Evolutionary conservation across 1,140 invertebrate genomes (phyloP).

Genomic region (Drosophila nigromelanica): DNA sequence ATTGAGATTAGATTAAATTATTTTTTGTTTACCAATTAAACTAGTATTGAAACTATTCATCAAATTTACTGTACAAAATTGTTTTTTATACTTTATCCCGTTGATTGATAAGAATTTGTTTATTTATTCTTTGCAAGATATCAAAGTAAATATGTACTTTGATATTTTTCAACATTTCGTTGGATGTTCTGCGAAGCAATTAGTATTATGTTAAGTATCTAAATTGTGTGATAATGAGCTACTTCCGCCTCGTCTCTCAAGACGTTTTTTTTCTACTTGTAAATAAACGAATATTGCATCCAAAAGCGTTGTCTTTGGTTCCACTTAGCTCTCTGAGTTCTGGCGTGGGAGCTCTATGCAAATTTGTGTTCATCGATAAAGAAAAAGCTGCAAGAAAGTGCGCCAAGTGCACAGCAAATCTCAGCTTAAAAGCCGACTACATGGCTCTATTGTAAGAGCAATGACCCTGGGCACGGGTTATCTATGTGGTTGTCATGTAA

Average conservation of each 20-base stretch:
- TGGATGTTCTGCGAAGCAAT: slow-evolving; percentile 37
- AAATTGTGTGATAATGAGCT: slow-evolving; percentile 63
- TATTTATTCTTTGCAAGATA: too few species aligned
- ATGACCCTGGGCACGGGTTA: slow-evolving; percentile 54
- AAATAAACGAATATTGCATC: too few species aligned
- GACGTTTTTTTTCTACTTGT: background rate
- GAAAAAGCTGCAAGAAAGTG: slow-evolving; percentile 30
- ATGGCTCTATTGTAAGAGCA: slow-evolving; percentile 27
- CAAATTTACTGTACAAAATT: too few species aligned
- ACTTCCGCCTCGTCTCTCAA: slow-evolving; percentile 44
- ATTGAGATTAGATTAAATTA: slow-evolving; percentile 32
- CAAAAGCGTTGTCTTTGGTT: background rate
- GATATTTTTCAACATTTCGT: background rate
- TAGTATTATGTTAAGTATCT: slow-evolving; percentile 54
- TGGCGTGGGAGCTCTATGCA: slow-evolving; percentile 34
- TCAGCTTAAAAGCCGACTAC: background rate
- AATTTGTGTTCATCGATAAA: slow-evolving; percentile 49
- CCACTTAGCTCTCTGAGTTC: background rate
- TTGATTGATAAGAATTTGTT: background rate
- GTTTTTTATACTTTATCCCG: too few species aligned
- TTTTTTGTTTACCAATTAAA: background rate
- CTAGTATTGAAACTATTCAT: background rate
- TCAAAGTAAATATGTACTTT: background rate
- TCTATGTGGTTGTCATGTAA: slow-evolving; percentile 60
- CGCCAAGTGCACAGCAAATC: slow-evolving; percentile 24